These are phyloP conservation scores for Antheraea assamensis DNA, from an alignment of 2,888 invertebrate species.

Conservation along the genomic window DNA sequence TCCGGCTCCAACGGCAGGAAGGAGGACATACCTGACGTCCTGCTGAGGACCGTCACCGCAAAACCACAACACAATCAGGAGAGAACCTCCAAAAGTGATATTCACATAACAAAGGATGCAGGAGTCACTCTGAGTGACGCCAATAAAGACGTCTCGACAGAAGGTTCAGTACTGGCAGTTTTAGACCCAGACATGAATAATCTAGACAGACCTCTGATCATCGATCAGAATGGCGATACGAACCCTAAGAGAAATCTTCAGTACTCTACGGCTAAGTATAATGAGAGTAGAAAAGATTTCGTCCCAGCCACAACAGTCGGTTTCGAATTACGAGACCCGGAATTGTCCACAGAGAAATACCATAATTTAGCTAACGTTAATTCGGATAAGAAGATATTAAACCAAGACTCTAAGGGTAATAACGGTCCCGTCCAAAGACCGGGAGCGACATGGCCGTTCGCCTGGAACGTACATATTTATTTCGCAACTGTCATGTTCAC, in stretches of 20 bases:
- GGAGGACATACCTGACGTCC: slow-evolving; percentile 90
- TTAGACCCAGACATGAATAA: slow-evolving; percentile 79
- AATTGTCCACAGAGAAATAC: slow-evolving; percentile 80
- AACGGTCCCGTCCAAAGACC: slow-evolving; percentile 69
- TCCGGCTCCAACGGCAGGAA: slow-evolving; percentile 93
- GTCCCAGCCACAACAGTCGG: slow-evolving; percentile 74
- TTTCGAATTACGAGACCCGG: slow-evolving; percentile 73
- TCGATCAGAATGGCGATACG: slow-evolving; percentile 77
- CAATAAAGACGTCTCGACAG: slow-evolving; percentile 70
- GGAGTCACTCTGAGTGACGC: slow-evolving; percentile 73
- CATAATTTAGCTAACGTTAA: slow-evolving; percentile 84
- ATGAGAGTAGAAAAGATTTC: slow-evolving; percentile 66
- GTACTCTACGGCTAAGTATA: slow-evolving; percentile 70
- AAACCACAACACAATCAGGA: slow-evolving; percentile 75
- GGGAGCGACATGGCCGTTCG: slow-evolving; percentile 88
- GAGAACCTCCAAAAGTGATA: slow-evolving; percentile 71
- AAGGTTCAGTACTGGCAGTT: slow-evolving; percentile 75
- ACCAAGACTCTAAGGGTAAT: slow-evolving; percentile 65
- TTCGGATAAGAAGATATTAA: slow-evolving; percentile 73
- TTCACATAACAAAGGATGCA: slow-evolving; percentile 69
- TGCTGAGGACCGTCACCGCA: slow-evolving; percentile 86
- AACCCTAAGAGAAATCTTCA: slow-evolving; percentile 78
- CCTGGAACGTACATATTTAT: slow-evolving; percentile 96
- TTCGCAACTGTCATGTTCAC: slow-evolving; percentile 92
- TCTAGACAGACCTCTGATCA: slow-evolving; percentile 74